phyloP scores from a whole-genome alignment of 2,888 invertebrate species.

The Geotrupes spiniger region DNA sequence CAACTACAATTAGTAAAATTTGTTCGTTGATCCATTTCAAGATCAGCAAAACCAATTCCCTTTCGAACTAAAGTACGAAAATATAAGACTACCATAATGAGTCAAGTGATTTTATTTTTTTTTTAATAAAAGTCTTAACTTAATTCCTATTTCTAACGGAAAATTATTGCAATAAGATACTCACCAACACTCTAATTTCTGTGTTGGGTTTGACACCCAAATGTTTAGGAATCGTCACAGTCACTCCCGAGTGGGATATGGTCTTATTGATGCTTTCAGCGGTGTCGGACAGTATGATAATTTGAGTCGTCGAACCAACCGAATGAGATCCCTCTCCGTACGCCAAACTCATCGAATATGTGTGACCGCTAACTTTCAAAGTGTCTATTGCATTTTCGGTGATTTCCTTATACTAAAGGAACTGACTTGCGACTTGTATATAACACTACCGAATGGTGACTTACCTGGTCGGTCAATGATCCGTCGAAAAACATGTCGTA shows the following conservation, averaged over 20 bases:
- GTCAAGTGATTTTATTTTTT: no score
- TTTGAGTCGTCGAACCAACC: not conserved
- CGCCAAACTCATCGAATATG: slow-evolving; percentile 9
- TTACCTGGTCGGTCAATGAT: slow-evolving; percentile 8
- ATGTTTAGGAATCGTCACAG: slow-evolving; percentile 1
- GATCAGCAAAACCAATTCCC: no score
- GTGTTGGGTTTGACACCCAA: slow-evolving; percentile 8
- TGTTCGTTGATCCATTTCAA: no score
- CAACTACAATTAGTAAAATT: no score
- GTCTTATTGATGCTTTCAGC: not conserved
- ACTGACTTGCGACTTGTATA: not conserved
- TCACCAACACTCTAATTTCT: slow-evolving; percentile 6
- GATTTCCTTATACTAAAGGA: slow-evolving; percentile 9
- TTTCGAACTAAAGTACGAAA: no score
- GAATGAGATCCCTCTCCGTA: slow-evolving; percentile 3
- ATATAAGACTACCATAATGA: no score
- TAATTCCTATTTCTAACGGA: no score
- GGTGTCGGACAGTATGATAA: not conserved
- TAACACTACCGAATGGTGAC: not conserved
- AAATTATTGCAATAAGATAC: no score
- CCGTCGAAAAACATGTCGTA: slow-evolving; percentile 9
- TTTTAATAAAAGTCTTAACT: no score
- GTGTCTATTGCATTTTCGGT: slow-evolving; percentile 5
- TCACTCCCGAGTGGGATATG: not conserved
- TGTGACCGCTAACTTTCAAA: not conserved